Evolutionary conservation across 2,113 vertebrate species (phyloP).

Genomic region (Girardinichthys multiradiatus): DNA sequence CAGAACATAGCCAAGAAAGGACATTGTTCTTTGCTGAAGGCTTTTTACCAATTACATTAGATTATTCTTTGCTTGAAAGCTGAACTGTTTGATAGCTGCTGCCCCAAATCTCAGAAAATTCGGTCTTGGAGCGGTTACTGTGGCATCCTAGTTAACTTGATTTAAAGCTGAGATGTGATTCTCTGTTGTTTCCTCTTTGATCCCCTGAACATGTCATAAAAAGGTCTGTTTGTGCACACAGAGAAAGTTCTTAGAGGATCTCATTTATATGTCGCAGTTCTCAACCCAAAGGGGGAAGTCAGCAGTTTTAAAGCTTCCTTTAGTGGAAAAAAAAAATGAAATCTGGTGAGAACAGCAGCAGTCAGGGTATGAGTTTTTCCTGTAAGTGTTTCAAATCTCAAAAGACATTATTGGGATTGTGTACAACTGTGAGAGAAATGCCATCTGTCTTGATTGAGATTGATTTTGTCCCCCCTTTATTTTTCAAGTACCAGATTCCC

Average conservation of each 20-base stretch:
- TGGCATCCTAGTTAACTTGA: constrained; percentile 28
- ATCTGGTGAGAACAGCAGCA: constrained; percentile 17
- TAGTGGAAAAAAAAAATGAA: constrained; percentile 26
- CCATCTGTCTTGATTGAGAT: constrained; percentile 56
- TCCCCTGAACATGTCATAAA: constrained; percentile 33
- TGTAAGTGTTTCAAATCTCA: constrained; percentile 58
- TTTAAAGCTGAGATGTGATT: constrained; percentile 29
- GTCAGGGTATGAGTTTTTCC: constrained; percentile 30
- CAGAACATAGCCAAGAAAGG: constrained; percentile 17
- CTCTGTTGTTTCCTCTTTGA: constrained; percentile 4
- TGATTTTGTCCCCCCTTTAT: constrained; percentile 21
- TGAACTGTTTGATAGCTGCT: not conserved
- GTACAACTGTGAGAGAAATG: constrained; percentile 61
- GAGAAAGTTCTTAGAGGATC: constrained; percentile 21
- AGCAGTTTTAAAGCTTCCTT: constrained; percentile 34
- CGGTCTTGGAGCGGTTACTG: constrained; percentile 13
- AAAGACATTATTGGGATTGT: constrained; percentile 51
- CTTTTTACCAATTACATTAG: constrained; percentile 45
- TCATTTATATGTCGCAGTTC: constrained; percentile 35
- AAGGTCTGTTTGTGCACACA: not conserved
- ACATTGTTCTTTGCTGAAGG: constrained; percentile 21
- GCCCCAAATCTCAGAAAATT: constrained; percentile 8
- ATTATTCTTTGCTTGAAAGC: constrained; percentile 30
- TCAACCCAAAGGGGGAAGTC: constrained; percentile 35
- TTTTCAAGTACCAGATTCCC: constrained; percentile 49